Percentiles rank a stretch among this genome's conserved stretches.
Evolutionary conservation across 2,888 invertebrate genomes (phyloP).

Genomic region (Spicauda simplicius): DNA sequence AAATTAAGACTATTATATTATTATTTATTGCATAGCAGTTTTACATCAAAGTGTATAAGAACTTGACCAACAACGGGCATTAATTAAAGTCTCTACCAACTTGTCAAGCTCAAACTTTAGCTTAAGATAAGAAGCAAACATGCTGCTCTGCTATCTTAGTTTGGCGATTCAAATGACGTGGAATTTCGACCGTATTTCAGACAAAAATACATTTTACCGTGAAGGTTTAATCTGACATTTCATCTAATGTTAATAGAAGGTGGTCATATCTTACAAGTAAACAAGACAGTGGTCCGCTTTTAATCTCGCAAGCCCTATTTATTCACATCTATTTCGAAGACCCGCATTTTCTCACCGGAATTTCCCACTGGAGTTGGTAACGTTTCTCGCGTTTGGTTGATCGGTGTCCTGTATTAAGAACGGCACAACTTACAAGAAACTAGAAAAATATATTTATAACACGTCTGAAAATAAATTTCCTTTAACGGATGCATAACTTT

Average conservation of each 20-base stretch:
- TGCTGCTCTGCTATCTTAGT: too few relatives aligned
- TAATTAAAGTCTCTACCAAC: neutral
- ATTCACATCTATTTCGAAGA: conserved; percentile 69
- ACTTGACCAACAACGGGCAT: conserved; percentile 1
- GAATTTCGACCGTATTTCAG: too few relatives aligned
- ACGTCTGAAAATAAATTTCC: too few relatives aligned
- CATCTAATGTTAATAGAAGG: neutral
- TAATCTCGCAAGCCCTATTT: conserved; percentile 78
- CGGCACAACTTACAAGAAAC: conserved; percentile 14
- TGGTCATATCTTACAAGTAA: neutral
- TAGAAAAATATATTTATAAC: neutral
- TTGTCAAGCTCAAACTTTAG: neutral
- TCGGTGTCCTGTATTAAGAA: conserved; percentile 57
- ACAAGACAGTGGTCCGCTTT: conserved; percentile 61
- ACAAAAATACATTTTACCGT: too few relatives aligned
- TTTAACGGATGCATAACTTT: too few relatives aligned
- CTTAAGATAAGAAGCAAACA: conserved; percentile 7
- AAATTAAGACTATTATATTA: too few relatives aligned
- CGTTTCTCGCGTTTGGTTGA: conserved; percentile 75
- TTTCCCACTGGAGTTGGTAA: conserved; percentile 73
- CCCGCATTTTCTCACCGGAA: conserved; percentile 57
- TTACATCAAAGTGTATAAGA: neutral
- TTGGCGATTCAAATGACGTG: too few relatives aligned
- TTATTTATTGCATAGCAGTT: too few relatives aligned
- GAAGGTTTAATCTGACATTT: neutral